These are phyloP conservation scores for Candoia aspera DNA, from an alignment of 2,113 vertebrate genomes.

Conservation along the genomic window DNA sequence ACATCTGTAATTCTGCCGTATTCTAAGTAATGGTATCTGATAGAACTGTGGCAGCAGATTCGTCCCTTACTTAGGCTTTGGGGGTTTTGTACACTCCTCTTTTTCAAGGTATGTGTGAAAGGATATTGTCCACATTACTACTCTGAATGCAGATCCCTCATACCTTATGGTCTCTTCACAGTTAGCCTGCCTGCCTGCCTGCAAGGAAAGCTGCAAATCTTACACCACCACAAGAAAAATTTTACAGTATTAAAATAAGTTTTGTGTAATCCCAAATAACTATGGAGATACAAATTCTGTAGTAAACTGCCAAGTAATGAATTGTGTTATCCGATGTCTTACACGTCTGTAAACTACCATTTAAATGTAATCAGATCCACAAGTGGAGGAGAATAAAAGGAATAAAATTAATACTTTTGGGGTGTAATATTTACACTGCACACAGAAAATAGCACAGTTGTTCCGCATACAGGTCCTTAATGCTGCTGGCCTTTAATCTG, in stretches of 20 bases:
- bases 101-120: background rate
- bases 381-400: background rate
- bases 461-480: background rate
- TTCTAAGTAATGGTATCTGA: background rate
- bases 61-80: background rate
- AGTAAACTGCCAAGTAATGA: background rate
- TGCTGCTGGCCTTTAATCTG: background rate
- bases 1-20: background rate
- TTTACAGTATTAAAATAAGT: background rate
- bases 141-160: background rate
- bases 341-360: background rate
- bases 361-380: background rate
- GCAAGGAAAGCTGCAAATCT: background rate
- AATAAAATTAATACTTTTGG: background rate
- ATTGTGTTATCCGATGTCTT: background rate
- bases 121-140: background rate
- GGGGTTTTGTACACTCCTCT: background rate
- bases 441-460: background rate
- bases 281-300: background rate
- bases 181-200: background rate
- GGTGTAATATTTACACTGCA: background rate
- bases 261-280: background rate
- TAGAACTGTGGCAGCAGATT: background rate
- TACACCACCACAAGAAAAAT: background rate
- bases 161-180: background rate